phyloP scores from a whole-genome alignment of 2,888 invertebrate genomes.

The Coelopa pilipes region DNA sequence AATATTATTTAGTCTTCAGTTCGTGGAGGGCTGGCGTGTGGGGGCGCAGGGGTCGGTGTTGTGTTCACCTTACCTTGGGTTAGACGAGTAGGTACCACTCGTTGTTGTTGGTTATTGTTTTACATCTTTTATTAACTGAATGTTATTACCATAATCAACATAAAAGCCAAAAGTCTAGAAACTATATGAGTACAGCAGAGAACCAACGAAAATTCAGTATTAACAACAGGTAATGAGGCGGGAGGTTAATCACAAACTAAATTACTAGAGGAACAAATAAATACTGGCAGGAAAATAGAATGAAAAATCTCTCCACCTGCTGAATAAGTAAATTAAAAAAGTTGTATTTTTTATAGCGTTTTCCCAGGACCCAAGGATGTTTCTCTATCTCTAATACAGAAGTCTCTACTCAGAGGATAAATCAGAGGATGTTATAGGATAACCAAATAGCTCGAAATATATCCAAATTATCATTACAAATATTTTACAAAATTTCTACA shows the following conservation, averaged over 20 bases:
- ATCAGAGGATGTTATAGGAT: no score
- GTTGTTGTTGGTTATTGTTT: neutral
- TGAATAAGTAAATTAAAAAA: no score
- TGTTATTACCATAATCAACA: neutral
- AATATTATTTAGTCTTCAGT: conserved; percentile 6
- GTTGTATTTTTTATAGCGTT: no score
- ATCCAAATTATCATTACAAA: no score
- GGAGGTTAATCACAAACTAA: conserved; percentile 24
- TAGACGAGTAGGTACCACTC: conserved; percentile 18
- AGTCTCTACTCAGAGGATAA: no score
- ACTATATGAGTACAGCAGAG: conserved; percentile 9
- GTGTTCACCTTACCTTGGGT: conserved; percentile 34
- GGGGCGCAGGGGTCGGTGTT: conserved; percentile 12
- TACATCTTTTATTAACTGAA: neutral
- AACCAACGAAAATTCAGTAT: conserved; percentile 31
- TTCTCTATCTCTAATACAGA: no score
- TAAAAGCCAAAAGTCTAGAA: conserved; percentile 17
- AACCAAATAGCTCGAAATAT: no score
- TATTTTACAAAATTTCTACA: no score
- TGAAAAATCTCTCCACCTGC: neutral
- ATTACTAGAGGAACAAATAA: conserved; percentile 27
- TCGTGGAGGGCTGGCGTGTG: neutral
- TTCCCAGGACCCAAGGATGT: no score
- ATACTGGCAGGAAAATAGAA: neutral
- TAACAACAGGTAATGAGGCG: conserved; percentile 35